A percentile compares a stretch with the other conserved stretches of the same genome.
phyloP scores from a whole-genome alignment of 2,113 vertebrate species.

The Carassius auratus region DNA sequence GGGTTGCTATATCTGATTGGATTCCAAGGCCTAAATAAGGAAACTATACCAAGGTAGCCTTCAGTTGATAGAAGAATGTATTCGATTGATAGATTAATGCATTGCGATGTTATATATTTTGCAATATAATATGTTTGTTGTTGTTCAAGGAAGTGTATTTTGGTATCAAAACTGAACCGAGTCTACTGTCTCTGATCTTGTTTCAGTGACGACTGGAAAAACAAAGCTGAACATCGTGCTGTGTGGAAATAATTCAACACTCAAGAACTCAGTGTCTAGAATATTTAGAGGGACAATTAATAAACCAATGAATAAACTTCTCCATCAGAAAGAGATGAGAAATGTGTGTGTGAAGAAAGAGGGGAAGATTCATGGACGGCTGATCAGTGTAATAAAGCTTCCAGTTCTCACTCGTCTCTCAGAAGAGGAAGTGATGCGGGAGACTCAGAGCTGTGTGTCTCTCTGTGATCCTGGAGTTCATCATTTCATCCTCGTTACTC shows the following conservation, averaged over 20 bases:
- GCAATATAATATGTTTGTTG: too few species aligned
- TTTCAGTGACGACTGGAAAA: not conserved
- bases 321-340: not conserved
- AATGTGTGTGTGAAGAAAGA: slow-evolving; percentile 46
- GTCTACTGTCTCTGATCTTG: not conserved
- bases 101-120: too few species aligned
- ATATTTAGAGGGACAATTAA: slow-evolving; percentile 35
- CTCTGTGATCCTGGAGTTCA: slow-evolving; percentile 55
- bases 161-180: not conserved
- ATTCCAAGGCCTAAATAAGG: too few species aligned
- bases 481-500: slow-evolving; percentile 36
- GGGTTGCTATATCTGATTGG: too few species aligned
- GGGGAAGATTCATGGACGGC: not conserved
- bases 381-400: slow-evolving; percentile 7
- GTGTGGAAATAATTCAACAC: not conserved
- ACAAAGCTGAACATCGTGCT: not conserved
- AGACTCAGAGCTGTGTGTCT: slow-evolving; percentile 36
- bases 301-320: not conserved
- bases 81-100: too few species aligned
- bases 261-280: slow-evolving; percentile 3
- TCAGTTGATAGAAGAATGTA: too few species aligned
- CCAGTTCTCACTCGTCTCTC: not conserved
- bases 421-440: slow-evolving; percentile 31
- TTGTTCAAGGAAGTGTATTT: not conserved
- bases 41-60: too few species aligned